Percentiles rank a stretch among this genome's conserved stretches.
phyloP scores from a whole-genome alignment of 2,797 vertebrate species.

The Eleutherodactylus coqui region DNA sequence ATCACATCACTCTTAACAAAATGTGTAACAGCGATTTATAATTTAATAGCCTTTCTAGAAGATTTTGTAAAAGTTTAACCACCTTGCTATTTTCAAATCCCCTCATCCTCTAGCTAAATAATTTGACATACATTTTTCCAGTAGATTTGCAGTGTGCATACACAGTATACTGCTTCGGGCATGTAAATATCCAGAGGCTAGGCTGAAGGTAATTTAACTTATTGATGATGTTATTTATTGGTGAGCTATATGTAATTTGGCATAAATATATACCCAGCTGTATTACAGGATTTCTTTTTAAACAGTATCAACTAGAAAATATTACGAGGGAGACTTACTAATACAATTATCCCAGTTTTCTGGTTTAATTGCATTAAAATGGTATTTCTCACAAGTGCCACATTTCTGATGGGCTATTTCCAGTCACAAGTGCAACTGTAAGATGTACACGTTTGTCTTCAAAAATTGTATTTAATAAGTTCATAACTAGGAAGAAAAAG shows the following conservation, averaged over 20 bases:
- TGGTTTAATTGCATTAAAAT: neutral
- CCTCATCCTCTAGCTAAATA: conserved; percentile 55
- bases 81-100: conserved; percentile 53
- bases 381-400: neutral
- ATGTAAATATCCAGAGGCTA: conserved; percentile 73
- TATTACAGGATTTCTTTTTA: neutral
- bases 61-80: conserved; percentile 49
- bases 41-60: conserved; percentile 51
- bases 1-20: conserved; percentile 49
- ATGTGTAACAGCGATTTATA: conserved; percentile 46
- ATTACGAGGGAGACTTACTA: neutral
- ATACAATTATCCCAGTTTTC: neutral
- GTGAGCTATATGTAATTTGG: conserved; percentile 45
- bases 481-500: too few relatives aligned
- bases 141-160: conserved; percentile 67
- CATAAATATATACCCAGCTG: conserved; percentile 38
- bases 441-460: too few relatives aligned
- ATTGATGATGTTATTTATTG: conserved; percentile 69
- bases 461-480: too few relatives aligned
- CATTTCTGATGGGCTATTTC: neutral
- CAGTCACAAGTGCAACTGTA: neutral
- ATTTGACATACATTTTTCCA: conserved; percentile 59
- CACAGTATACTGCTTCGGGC: conserved; percentile 71
- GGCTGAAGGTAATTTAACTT: conserved; percentile 74
- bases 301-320: neutral